Conservation (phyloP, 1,140 invertebrate species). For the Helicorthomorpha holstii region DNA sequence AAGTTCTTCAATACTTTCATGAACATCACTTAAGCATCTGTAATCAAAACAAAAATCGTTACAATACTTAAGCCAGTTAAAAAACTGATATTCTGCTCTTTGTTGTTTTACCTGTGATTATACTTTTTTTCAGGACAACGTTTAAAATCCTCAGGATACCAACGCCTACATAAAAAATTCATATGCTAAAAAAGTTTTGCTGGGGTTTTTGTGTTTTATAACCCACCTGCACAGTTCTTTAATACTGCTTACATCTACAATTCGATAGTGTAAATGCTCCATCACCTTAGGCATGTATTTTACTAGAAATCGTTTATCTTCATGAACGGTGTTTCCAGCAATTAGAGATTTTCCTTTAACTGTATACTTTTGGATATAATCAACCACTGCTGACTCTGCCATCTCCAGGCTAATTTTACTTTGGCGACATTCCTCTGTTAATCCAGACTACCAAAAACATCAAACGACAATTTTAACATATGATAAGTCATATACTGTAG, state of each 20-base stretch:
- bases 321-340: constrained; percentile 76
- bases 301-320: constrained; percentile 58
- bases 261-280: constrained; percentile 74
- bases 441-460: constrained; percentile 39
- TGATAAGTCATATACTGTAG: too few relatives aligned
- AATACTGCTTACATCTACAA: constrained; percentile 78
- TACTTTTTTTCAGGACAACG: constrained; percentile 42
- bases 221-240: constrained; percentile 56
- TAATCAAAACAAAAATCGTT: constrained; percentile 10
- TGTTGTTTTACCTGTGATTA: constrained; percentile 40
- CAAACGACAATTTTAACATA: neutral
- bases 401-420: constrained; percentile 44
- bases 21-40: constrained; percentile 62
- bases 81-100: neutral
- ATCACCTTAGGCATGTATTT: constrained; percentile 58
- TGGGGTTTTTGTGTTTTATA: constrained; percentile 9
- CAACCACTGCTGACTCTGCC: constrained; percentile 51
- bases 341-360: constrained; percentile 44
- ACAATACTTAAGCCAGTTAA: neutral
- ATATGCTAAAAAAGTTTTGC: constrained; percentile 5
- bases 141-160: constrained; percentile 44
- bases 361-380: constrained; percentile 52
- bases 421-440: constrained; percentile 46
- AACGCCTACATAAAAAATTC: constrained; percentile 32
- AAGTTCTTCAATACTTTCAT: constrained; percentile 69